These are phyloP conservation scores for Myripristis murdjan DNA, from an alignment of 2,797 vertebrate genomes.

Conservation along the genomic window DNA sequence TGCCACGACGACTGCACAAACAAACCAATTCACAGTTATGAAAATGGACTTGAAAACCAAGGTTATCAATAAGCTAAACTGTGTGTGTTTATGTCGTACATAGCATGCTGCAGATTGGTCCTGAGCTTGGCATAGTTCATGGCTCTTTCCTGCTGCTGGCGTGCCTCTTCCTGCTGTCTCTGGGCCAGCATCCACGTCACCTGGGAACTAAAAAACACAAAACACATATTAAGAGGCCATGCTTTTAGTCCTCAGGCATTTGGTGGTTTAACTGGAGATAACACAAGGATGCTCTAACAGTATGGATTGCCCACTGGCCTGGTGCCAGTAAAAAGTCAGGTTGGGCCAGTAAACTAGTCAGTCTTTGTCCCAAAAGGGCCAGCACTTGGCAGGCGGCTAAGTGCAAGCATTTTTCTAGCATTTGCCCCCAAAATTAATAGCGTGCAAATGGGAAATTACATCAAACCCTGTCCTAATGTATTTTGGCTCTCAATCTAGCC, in stretches of 20 bases:
- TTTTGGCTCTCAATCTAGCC: conserved; percentile 60
- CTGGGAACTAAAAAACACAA: conserved; percentile 90
- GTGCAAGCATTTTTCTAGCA: conserved; percentile 43
- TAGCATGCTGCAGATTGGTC: conserved; percentile 98
- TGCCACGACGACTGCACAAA: conserved; percentile 92
- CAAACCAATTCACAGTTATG: neutral
- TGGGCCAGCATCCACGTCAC: conserved; percentile 99
- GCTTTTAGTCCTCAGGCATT: conserved; percentile 85
- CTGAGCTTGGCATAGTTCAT: conserved; percentile 99
- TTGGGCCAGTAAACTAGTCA: conserved; percentile 62
- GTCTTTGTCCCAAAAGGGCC: conserved; percentile 46
- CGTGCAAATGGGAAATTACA: conserved; percentile 66
- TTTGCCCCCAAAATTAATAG: conserved; percentile 70
- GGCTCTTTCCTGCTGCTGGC: conserved; percentile 98
- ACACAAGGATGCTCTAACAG: conserved; percentile 14
- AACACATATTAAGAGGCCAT: conserved; percentile 9
- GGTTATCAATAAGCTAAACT: neutral
- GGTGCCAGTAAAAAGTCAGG: conserved; percentile 47
- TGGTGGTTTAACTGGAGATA: conserved; percentile 28
- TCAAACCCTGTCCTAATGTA: conserved; percentile 58
- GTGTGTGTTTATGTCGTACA: conserved; percentile 86
- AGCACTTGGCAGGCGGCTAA: conserved; percentile 67
- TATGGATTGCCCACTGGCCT: conserved; percentile 41
- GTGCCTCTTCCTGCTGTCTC: conserved; percentile 98
- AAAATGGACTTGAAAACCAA: neutral